These are phyloP conservation scores for Carduelis carduelis DNA, from an alignment of 2,797 vertebrate genomes.

Conservation along the genomic window DNA sequence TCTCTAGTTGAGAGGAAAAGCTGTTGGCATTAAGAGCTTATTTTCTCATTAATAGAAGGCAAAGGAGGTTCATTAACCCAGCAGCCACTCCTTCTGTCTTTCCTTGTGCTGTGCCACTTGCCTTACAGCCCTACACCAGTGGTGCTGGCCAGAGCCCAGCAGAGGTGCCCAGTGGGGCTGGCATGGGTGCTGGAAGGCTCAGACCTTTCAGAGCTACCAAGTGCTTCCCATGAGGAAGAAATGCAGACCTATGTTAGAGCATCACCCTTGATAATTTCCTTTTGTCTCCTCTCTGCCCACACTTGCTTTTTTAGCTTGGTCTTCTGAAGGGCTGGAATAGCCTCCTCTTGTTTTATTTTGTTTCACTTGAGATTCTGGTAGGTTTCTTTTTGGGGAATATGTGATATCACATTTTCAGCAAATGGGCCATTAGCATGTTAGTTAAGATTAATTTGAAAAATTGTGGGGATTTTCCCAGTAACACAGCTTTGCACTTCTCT, in stretches of 20 bases:
- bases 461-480: background rate
- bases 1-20: background rate
- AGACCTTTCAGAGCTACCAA: background rate
- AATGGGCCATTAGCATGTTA: background rate
- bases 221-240: background rate
- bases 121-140: rapidly evolving
- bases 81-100: background rate
- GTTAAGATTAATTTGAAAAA: background rate
- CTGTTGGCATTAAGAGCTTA: background rate
- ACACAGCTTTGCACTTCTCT: background rate
- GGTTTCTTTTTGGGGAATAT: background rate
- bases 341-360: background rate
- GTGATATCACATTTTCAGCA: background rate
- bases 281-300: background rate
- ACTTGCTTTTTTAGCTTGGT: background rate
- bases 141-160: background rate
- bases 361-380: background rate
- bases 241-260: background rate
- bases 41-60: background rate
- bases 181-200: rapidly evolving
- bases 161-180: background rate
- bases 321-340: background rate
- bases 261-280: background rate
- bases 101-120: background rate
- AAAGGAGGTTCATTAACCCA: background rate